Percentiles rank a stretch among this genome's conserved stretches.
Conservation (phyloP, 2,888 invertebrate genomes). For the Drosophila parthenogenetica region DNA sequence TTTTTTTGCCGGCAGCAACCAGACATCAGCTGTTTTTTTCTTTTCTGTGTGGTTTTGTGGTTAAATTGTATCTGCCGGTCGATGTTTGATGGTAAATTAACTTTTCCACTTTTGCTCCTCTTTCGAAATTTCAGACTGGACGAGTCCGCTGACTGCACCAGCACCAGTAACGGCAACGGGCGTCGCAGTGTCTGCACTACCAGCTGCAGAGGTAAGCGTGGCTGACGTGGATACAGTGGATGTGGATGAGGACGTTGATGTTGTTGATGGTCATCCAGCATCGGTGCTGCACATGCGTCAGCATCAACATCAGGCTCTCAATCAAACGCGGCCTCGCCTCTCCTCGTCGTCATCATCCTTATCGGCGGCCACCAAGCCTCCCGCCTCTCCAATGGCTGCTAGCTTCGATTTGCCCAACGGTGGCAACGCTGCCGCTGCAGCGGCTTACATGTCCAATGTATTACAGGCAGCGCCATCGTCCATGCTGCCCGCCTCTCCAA, state of each 20-base stretch:
- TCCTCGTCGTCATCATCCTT: slow-evolving; percentile 47
- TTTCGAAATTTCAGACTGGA: slow-evolving; percentile 81
- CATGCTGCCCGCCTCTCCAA: slow-evolving; percentile 65
- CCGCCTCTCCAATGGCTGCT: slow-evolving; percentile 53
- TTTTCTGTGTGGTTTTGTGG: slow-evolving; percentile 39
- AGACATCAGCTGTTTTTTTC: slow-evolving; percentile 74
- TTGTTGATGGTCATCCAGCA: slow-evolving; percentile 82
- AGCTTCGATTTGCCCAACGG: slow-evolving; percentile 56
- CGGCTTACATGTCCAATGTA: slow-evolving; percentile 61
- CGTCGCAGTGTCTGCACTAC: slow-evolving; percentile 37
- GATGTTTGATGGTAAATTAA: slow-evolving; percentile 38
- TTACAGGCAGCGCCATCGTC: slow-evolving; percentile 45
- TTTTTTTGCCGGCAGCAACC: slow-evolving; percentile 50
- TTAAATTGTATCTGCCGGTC: slow-evolving; percentile 40
- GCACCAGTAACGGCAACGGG: slow-evolving; percentile 53
- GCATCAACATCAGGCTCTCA: slow-evolving; percentile 78
- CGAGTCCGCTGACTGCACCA: slow-evolving; percentile 84
- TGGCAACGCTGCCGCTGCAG: slow-evolving; percentile 48
- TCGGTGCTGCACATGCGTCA: slow-evolving; percentile 79
- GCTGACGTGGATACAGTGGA: slow-evolving; percentile 31
- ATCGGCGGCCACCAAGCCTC: slow-evolving; percentile 29
- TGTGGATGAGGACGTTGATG: slow-evolving; percentile 67
- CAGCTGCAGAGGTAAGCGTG: slow-evolving; percentile 40
- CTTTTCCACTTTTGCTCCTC: slow-evolving; percentile 20
- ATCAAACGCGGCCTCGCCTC: slow-evolving; percentile 61